Evolutionary conservation across 1,140 invertebrate species (phyloP), one percentile per base, ranked within the genome.

Genomic region (Lordiphosa clarofinis): DNA sequence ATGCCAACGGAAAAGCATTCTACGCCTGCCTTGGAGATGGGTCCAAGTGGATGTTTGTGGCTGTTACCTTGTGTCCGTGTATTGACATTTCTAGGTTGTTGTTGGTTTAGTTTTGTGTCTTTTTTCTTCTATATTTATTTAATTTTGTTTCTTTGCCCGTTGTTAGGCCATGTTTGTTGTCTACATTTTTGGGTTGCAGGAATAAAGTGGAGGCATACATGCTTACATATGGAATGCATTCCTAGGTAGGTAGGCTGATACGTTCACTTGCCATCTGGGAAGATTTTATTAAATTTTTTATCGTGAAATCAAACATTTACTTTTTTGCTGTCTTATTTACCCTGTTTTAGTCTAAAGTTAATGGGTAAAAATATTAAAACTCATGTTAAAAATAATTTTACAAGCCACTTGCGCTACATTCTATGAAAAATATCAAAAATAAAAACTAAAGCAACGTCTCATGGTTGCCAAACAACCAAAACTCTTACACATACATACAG

Each of bases 51-150:
- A 31, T 31, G 28, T 31, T 44, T 40, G 46, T 38, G 37, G 53
- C 24, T 38, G 47, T 55, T 55, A 59, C 56, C 56, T 54, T 47
- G 31, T 50, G 56, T 28, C 31, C 35, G 48, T 58, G 21, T 69
- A 55, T 69, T 69, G 66, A 61, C 64, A 60, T 61, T 69, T 69
- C 66, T 61, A 55, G 66, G 64, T 47, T 60, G 48, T 54, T 59
- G 15, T 33, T 4, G 36, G 8, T 19, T 47, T 31, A 3, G 40
- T 24, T 50, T 35, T 40, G 37, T 10, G 11, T 47, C 24, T 24
- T 44, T 28, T 21, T 31, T 44, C 5, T 21, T 44, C 28, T 28
- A 31, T 28, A n/a, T 44, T 31, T 12, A 11, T 28, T 19, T 44
- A 4, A 11, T 28, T 19, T 44, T 6, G 9, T 44, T 3, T 11